Conservation (phyloP, 2,797 vertebrate species). For the Psittacula echo region DNA sequence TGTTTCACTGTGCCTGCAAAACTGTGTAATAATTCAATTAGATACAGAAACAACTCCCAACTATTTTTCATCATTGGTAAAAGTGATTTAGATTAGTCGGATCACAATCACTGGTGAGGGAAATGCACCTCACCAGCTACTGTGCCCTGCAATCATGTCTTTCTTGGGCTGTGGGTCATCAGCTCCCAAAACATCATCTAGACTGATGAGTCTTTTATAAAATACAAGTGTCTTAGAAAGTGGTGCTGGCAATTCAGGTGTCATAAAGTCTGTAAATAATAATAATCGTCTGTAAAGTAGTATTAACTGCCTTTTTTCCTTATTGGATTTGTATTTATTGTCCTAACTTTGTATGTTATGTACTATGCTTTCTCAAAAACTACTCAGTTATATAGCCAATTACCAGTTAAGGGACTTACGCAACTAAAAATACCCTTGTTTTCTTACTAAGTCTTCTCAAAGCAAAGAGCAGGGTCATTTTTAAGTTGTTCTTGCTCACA, state of each 20-base stretch:
- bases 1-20: constrained; percentile 85
- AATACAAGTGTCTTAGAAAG: neutral
- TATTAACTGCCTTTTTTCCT: neutral
- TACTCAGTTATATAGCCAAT: neutral
- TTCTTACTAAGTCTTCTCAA: neutral
- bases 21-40: constrained; percentile 68
- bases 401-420: neutral
- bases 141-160: neutral
- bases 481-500: neutral
- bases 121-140: neutral
- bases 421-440: neutral
- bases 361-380: neutral
- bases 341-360: neutral
- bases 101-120: neutral
- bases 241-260: neutral
- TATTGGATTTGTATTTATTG: neutral
- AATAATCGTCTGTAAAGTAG: neutral
- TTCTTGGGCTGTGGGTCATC: neutral
- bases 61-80: neutral
- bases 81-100: neutral
- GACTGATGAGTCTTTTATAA: neutral
- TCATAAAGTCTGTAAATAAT: too few species aligned
- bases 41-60: neutral
- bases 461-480: neutral
- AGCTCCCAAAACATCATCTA: neutral